These are phyloP conservation scores for Pachyseris speciosa DNA, from an alignment of 64 coral and sea anemone species.

Conservation along the genomic window DNA sequence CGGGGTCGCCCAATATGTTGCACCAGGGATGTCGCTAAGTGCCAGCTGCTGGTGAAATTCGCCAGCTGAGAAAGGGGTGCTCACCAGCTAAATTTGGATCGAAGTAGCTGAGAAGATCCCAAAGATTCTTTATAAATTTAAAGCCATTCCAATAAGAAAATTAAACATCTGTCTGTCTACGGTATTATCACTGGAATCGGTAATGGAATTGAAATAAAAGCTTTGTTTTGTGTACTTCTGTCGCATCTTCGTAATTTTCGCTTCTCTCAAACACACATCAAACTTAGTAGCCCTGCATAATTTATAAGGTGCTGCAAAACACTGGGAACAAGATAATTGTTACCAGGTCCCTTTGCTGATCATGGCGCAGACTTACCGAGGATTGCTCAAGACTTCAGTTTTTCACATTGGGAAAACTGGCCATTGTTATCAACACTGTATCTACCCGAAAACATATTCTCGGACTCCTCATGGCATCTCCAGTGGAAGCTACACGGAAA, in stretches of 20 bases:
- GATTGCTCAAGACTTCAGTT: not conserved
- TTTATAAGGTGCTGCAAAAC: not conserved
- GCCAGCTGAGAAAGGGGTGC: constrained; percentile 27
- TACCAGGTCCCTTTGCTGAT: not conserved
- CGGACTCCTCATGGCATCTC: not conserved
- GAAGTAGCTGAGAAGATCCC: too few species aligned
- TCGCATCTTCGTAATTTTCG: not conserved
- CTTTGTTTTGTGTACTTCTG: not conserved
- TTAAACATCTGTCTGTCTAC: too few species aligned
- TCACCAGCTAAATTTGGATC: constrained; percentile 9
- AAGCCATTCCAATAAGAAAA: too few species aligned
- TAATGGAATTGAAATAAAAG: not conserved
- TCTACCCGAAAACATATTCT: not conserved
- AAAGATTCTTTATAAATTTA: too few species aligned
- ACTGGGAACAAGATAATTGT: not conserved
- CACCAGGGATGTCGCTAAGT: constrained; percentile 43
- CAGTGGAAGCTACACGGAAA: not conserved
- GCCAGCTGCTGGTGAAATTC: constrained; percentile 5
- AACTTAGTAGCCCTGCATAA: constrained; percentile 12
- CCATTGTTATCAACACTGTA: not conserved
- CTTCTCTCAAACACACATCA: not conserved
- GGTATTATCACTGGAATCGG: not conserved
- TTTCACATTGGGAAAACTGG: too few species aligned
- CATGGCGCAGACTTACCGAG: too few species aligned
- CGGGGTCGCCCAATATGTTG: too few species aligned